A percentile compares a stretch with the other conserved stretches of the same genome.
phyloP scores from a whole-genome alignment of 2,888 invertebrate species.

The Acleris literana region DNA sequence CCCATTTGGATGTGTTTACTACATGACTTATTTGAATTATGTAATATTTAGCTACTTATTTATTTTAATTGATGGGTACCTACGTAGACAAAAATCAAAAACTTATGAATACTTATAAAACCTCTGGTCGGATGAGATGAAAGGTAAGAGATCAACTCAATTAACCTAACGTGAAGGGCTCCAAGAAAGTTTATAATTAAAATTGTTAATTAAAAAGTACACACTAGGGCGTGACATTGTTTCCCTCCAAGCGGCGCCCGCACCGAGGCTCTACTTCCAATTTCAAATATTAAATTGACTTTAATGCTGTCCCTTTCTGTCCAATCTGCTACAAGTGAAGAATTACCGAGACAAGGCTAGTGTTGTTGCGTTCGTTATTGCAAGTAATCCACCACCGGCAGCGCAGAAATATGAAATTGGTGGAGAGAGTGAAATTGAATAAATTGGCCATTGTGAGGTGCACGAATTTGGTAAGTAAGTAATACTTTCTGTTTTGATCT shows the following conservation, averaged over 20 bases:
- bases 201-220: conserved; percentile 20
- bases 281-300: background rate
- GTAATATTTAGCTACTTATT: too few relatives aligned
- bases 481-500: conserved; percentile 78
- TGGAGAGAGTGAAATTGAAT: conserved; percentile 80
- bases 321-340: background rate
- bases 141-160: background rate
- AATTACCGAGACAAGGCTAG: background rate
- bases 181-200: conserved; percentile 27
- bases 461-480: conserved; percentile 73
- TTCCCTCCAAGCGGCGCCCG: conserved; percentile 2
- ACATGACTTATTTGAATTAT: too few relatives aligned
- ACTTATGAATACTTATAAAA: background rate
- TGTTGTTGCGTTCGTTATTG: background rate
- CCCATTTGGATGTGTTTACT: too few relatives aligned
- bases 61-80: too few relatives aligned
- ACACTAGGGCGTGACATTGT: conserved; percentile 32
- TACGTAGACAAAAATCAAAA: too few relatives aligned
- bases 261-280: background rate
- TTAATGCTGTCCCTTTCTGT: background rate
- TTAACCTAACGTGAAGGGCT: conserved; percentile 12
- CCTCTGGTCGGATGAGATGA: background rate
- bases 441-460: conserved; percentile 80
- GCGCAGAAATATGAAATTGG: conserved; percentile 72
- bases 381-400: background rate